Percentiles rank a stretch among this genome's conserved stretches.
phyloP scores from a whole-genome alignment of 2,888 invertebrate genomes.

The Lissonota sp. region DNA sequence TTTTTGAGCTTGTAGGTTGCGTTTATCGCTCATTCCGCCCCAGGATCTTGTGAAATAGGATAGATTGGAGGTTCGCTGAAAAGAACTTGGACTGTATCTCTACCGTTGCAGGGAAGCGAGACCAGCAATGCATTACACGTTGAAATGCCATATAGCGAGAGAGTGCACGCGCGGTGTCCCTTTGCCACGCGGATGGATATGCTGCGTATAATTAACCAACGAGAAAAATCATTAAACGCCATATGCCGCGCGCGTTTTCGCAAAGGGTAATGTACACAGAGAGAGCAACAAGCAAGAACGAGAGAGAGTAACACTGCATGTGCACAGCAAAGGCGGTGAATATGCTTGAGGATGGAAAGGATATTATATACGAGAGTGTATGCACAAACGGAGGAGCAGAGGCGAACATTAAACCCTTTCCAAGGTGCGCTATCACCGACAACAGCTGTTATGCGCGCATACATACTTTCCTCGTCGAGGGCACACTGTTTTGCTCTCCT shows the following conservation, averaged over 20 bases:
- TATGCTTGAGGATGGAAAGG: constrained; percentile 49
- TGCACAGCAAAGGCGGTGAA: constrained; percentile 55
- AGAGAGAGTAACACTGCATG: constrained; percentile 29
- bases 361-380: constrained; percentile 36
- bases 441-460: constrained; percentile 83
- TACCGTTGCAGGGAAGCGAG: constrained; percentile 13
- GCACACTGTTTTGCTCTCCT: constrained; percentile 14
- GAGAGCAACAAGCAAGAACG: not conserved
- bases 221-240: constrained; percentile 80
- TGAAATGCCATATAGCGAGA: constrained; percentile 5
- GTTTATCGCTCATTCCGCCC: not conserved
- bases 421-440: constrained; percentile 76
- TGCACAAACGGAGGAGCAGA: constrained; percentile 39
- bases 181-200: constrained; percentile 69
- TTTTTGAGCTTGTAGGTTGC: constrained; percentile 9
- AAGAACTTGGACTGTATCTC: constrained; percentile 1
- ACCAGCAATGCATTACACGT: not conserved
- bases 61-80: constrained; percentile 33
- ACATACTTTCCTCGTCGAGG: constrained; percentile 70
- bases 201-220: constrained; percentile 79
- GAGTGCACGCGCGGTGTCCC: constrained; percentile 67
- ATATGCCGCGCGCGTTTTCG: constrained; percentile 77
- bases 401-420: constrained; percentile 68
- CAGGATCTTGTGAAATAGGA: constrained; percentile 42
- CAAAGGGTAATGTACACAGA: constrained; percentile 51